A percentile compares a stretch with the other conserved stretches of the same genome.
phyloP scores from a whole-genome alignment of 2,888 invertebrate genomes.

The Melinopterus prodromus region DNA sequence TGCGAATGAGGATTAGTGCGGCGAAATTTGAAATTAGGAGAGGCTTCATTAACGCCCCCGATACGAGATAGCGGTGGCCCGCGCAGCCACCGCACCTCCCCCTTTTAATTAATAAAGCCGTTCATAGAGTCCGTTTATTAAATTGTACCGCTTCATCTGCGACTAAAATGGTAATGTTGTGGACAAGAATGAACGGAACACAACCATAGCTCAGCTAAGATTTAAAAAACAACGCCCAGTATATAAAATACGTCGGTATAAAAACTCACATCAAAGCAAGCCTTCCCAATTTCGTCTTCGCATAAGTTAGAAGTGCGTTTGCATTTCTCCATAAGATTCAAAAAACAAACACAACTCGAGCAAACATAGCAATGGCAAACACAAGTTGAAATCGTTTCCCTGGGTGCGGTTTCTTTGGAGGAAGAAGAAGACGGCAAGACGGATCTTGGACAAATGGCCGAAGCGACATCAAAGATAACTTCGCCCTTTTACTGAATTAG shows the following conservation, averaged over 20 bases:
- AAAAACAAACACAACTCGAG: constrained; percentile 55
- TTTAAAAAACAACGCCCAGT: too few relatives aligned
- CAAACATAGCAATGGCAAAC: constrained; percentile 41
- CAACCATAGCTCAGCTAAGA: background rate
- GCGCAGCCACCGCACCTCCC: background rate
- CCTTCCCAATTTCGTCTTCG: background rate
- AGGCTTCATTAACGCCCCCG: constrained; percentile 53
- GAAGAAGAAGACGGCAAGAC: background rate
- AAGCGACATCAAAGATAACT: constrained; percentile 41
- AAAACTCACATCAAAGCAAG: background rate
- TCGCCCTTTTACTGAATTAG: constrained; percentile 42
- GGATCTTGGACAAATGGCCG: constrained; percentile 42
- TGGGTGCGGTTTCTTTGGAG: background rate
- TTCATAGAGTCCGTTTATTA: constrained; percentile 19
- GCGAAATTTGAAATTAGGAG: constrained; percentile 49
- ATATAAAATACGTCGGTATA: too few relatives aligned
- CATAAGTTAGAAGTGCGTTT: constrained; percentile 45
- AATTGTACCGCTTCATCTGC: constrained; percentile 7
- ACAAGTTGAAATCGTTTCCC: background rate
- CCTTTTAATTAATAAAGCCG: constrained; percentile 31
- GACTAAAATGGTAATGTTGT: background rate
- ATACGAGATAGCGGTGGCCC: constrained; percentile 50
- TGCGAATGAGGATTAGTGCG: constrained; percentile 35
- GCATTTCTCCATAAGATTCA: constrained; percentile 53
- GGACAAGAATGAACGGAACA: background rate